Percentiles rank a stretch among this genome's conserved stretches.
Conservation (phyloP, 2,888 invertebrate genomes). For the Meloe dianella region DNA sequence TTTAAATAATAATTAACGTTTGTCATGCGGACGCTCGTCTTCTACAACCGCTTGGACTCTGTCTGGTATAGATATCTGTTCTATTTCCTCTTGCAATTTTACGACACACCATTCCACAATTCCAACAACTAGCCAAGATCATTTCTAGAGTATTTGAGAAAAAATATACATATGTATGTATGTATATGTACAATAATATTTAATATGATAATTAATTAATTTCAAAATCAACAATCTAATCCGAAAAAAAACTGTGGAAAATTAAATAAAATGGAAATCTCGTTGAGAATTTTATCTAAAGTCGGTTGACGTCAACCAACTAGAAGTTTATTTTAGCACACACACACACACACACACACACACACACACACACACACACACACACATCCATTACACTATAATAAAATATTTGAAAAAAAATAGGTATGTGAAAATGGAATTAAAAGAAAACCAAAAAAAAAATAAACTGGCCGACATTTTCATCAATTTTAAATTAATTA, state of each 20-base stretch:
- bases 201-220: neutral
- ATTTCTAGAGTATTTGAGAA: neutral
- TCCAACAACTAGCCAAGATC: too few relatives aligned
- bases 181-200: neutral
- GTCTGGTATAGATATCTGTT: too few relatives aligned
- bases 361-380: too few relatives aligned
- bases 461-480: conserved; percentile 7
- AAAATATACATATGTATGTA: too few relatives aligned
- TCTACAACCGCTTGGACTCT: neutral
- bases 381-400: too few relatives aligned
- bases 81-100: too few relatives aligned
- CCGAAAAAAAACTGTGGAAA: conserved; percentile 21
- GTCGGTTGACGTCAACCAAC: conserved; percentile 12
- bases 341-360: too few relatives aligned
- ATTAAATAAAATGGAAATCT: conserved; percentile 19
- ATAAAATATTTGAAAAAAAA: too few relatives aligned
- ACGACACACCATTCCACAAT: too few relatives aligned
- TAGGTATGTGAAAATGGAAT: too few relatives aligned
- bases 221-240: conserved; percentile 29
- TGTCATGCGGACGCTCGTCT: neutral
- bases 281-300: conserved; percentile 18
- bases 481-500: conserved; percentile 37
- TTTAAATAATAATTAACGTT: neutral
- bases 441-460: neutral
- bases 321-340: conserved; percentile 8